These are phyloP conservation scores for Lepidotrigona ventralis DNA, from an alignment of 1,140 invertebrate species.

Conservation along the genomic window DNA sequence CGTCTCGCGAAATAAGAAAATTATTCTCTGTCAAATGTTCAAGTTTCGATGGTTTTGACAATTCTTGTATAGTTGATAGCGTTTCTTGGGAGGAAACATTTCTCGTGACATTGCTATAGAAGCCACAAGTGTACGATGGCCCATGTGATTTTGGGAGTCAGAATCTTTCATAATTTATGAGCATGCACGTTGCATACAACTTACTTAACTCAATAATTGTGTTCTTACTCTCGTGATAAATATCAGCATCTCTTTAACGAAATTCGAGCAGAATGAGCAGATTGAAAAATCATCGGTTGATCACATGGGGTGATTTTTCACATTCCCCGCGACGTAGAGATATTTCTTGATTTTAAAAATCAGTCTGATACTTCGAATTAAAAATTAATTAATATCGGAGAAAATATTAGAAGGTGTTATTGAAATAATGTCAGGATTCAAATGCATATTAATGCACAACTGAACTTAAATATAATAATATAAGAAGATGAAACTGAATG, in stretches of 20 bases:
- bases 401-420: neutral
- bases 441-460: neutral
- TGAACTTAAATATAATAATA: neutral
- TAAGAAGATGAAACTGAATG: too few species aligned
- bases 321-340: too few species aligned
- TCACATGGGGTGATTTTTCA: neutral
- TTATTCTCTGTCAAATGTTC: neutral
- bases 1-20: constrained; percentile 8
- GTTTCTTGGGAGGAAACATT: neutral
- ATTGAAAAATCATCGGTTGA: neutral
- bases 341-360: neutral
- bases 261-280: neutral
- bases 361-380: neutral
- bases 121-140: constrained; percentile 26
- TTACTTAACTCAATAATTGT: neutral
- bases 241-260: neutral
- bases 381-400: neutral
- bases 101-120: neutral
- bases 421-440: neutral
- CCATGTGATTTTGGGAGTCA: constrained; percentile 7
- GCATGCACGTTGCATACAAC: neutral
- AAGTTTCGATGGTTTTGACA: neutral
- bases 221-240: too few species aligned
- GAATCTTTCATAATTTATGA: neutral
- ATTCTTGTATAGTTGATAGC: neutral